These are phyloP conservation scores for Dendrophyllia cribrosa DNA, from an alignment of 64 coral and sea anemone genomes.

Conservation along the genomic window DNA sequence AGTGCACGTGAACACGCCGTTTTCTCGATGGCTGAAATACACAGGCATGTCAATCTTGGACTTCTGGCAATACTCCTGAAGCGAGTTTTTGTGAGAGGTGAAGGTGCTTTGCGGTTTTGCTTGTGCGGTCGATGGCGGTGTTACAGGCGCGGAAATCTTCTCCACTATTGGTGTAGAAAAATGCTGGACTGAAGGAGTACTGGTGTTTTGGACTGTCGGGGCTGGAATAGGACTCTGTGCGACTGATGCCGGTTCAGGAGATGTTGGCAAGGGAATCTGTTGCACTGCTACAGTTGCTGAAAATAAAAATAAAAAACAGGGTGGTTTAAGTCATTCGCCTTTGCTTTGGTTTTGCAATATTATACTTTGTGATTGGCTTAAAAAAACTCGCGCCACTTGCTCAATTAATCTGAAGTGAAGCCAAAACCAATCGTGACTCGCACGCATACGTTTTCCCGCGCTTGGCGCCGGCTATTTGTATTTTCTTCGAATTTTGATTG, in stretches of 20 bases:
- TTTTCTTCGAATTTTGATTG: no score
- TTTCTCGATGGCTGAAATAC: constrained; percentile 72
- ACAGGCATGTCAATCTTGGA: constrained; percentile 73
- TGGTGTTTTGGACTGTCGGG: not conserved
- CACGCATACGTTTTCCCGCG: no score
- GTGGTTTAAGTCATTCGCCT: no score
- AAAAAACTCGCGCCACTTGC: no score
- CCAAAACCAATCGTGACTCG: no score
- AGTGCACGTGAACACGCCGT: constrained; percentile 60
- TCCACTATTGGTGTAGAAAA: not conserved
- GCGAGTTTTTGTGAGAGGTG: constrained; percentile 89
- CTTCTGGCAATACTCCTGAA: constrained; percentile 97
- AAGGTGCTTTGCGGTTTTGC: not conserved
- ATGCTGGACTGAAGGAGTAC: not conserved
- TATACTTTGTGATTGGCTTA: no score
- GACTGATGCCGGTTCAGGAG: not conserved
- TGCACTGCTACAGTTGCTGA: not conserved
- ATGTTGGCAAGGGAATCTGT: not conserved
- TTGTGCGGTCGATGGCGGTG: not conserved
- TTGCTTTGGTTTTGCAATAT: no score
- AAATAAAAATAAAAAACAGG: not conserved
- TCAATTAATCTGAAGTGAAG: no score
- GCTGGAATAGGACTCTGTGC: not conserved
- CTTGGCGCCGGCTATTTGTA: no score
- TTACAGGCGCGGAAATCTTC: not conserved